Base-by-base conservation (phyloP, 2,888 invertebrate genomes). In the Synanthedon formicaeformis region DNA sequence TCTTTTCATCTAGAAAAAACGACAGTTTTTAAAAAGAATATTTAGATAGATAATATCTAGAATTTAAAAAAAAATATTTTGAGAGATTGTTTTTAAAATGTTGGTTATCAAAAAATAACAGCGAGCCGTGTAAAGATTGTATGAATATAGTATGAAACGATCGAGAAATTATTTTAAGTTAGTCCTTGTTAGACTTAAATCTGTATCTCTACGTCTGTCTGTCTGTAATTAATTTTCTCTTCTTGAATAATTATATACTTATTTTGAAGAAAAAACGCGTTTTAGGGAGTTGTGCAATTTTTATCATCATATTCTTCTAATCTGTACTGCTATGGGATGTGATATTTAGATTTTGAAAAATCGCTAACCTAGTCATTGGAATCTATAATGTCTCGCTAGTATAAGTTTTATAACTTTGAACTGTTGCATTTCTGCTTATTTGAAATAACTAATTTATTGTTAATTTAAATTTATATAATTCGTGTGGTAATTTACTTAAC, bases 281-380 rank as follows among this genome's bases (percentile, higher is more conserved):
- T 51, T 12, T 18, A 49, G 49, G 18, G 51, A 53, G 48, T 55
- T 52, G 48, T 54, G 27, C 53, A 49, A 53, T 51, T 54, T 49
- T 48, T 52, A 50, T 53, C 52, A 57, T 58, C 13, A 14, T 10
- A 10, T 45, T 54, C 53, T 54, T 55, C 58, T 58, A 58, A 56
- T 63, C 57, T 53, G 59, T 58, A 58, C 57, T 64, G 55, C 58
- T 57, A 59, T 57, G 64, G 61, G 61, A 70, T 77, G 76, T 78
- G 77, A 78, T 77, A 75, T 65, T 62, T 62, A 57, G 12, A 49
- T 55, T 55, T 63, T 66, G 34, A 34, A 34, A 34, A 34, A 34
- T 34, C 52, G 60, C 64, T 81, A 75, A 79, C 75, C 75, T 81
- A 81, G 81, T 81, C 81, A 77, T 62, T 57, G 63, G 60, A 66